Evolutionary conservation across 2,888 invertebrate genomes (phyloP).

Genomic region (Trissonchulus latispiculum): DNA sequence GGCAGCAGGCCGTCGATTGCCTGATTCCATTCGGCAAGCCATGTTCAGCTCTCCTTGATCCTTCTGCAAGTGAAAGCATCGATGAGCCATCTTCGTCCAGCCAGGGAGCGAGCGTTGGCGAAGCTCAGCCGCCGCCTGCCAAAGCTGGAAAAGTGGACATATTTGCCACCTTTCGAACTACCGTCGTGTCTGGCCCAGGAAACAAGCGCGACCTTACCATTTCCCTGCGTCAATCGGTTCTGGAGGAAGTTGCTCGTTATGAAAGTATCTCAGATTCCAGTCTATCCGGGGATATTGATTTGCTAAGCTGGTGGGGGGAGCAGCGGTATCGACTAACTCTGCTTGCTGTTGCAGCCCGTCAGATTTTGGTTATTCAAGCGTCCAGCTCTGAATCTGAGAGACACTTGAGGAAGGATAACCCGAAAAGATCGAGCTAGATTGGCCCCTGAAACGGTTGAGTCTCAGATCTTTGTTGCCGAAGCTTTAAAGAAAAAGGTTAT

Average conservation of each 20-base stretch:
- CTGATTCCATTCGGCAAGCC: too few species aligned
- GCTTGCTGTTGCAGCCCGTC: neutral
- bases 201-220: neutral
- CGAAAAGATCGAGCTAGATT: neutral
- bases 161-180: neutral
- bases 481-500: neutral
- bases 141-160: neutral
- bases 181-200: too few species aligned
- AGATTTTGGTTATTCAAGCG: neutral
- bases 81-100: too few species aligned
- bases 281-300: neutral
- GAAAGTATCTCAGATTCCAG: too few species aligned
- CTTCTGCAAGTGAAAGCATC: too few species aligned
- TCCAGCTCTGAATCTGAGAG: neutral
- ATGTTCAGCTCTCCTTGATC: too few species aligned
- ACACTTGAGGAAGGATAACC: neutral
- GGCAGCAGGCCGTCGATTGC: too few species aligned
- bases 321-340: neutral
- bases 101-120: too few species aligned
- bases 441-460: neutral
- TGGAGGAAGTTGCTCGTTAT: neutral
- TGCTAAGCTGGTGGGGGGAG: neutral
- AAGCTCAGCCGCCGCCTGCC: neutral
- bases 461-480: neutral
- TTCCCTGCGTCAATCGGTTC: neutral